Conservation (phyloP, 1,140 invertebrate genomes). For the Eupeodes corollae region DNA sequence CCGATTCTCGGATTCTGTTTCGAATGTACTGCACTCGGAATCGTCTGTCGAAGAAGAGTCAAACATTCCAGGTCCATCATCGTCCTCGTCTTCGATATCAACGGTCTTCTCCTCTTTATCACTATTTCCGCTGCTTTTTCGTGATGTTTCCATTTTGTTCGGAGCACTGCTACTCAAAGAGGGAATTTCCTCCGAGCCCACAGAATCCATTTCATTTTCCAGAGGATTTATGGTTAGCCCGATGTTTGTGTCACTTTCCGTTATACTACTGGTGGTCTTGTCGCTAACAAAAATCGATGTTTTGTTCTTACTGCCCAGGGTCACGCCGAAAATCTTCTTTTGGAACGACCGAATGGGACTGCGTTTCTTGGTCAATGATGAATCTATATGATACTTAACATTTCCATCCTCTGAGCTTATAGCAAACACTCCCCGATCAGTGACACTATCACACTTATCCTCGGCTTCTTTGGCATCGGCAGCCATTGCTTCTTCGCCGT, state of each 20-base stretch:
- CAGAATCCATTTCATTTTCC: conserved; percentile 30
- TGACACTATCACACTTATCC: conserved; percentile 33
- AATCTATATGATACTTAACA: conserved; percentile 62
- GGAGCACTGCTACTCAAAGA: conserved; percentile 3
- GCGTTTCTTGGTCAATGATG: conserved; percentile 25
- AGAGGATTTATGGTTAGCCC: conserved; percentile 45
- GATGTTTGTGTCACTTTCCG: conserved; percentile 31
- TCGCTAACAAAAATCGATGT: conserved; percentile 34
- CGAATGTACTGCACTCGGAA: conserved; percentile 31
- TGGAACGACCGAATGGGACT: conserved; percentile 32
- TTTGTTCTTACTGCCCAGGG: conserved; percentile 33
- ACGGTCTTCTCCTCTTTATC: not conserved
- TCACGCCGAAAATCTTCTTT: conserved; percentile 39
- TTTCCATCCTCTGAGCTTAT: conserved; percentile 79
- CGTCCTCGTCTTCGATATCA: conserved; percentile 2
- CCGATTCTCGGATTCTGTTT: conserved; percentile 31
- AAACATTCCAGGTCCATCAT: conserved; percentile 1
- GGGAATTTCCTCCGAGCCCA: not conserved
- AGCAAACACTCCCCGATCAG: conserved; percentile 58
- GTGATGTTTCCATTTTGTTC: not conserved
- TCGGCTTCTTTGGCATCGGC: conserved; percentile 39
- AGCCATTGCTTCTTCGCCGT: conserved; percentile 38
- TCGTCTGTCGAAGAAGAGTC: conserved; percentile 21
- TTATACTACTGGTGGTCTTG: conserved; percentile 8
- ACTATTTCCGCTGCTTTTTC: not conserved